These are phyloP conservation scores for Zaprionus tsacasi DNA, from an alignment of 1,140 invertebrate genomes.

Conservation along the genomic window DNA sequence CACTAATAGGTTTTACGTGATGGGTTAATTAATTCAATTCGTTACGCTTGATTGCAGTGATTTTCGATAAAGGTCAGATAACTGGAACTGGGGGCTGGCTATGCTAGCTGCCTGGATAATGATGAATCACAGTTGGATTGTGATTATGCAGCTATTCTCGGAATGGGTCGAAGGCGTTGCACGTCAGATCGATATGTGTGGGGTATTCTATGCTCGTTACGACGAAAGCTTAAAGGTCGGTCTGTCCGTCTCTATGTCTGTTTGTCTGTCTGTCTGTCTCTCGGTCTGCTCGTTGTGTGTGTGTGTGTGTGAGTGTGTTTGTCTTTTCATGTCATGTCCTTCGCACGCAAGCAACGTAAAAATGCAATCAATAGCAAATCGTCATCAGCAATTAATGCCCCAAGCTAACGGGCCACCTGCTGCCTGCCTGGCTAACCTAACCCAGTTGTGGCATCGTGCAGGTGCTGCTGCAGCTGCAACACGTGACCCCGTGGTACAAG, in stretches of 20 bases:
- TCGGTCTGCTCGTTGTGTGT: constrained; percentile 10
- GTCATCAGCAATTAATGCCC: constrained; percentile 68
- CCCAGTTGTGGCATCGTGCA: background rate
- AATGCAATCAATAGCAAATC: constrained; percentile 77
- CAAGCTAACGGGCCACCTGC: constrained; percentile 9
- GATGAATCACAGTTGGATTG: constrained; percentile 2
- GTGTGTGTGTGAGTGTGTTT: constrained; percentile 2
- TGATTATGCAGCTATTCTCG: constrained; percentile 47
- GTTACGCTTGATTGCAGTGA: constrained; percentile 6
- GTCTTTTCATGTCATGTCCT: constrained; percentile 30
- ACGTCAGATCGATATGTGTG: constrained; percentile 65
- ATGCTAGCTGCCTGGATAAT: background rate
- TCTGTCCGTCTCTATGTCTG: background rate
- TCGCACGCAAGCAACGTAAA: constrained; percentile 59
- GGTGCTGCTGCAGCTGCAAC: constrained; percentile 49
- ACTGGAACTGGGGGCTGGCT: background rate
- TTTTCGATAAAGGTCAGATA: background rate
- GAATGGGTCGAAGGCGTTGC: constrained; percentile 21
- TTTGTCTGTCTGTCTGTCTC: background rate
- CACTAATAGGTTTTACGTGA: too few relatives aligned
- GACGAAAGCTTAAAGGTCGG: constrained; percentile 41
- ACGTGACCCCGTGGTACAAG: constrained; percentile 51
- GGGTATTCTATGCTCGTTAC: constrained; percentile 42
- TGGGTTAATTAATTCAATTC: background rate
- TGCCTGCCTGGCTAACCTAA: constrained; percentile 1